These are phyloP conservation scores for Aphidius gifuensis DNA, from an alignment of 1,140 invertebrate species.

Conservation along the genomic window DNA sequence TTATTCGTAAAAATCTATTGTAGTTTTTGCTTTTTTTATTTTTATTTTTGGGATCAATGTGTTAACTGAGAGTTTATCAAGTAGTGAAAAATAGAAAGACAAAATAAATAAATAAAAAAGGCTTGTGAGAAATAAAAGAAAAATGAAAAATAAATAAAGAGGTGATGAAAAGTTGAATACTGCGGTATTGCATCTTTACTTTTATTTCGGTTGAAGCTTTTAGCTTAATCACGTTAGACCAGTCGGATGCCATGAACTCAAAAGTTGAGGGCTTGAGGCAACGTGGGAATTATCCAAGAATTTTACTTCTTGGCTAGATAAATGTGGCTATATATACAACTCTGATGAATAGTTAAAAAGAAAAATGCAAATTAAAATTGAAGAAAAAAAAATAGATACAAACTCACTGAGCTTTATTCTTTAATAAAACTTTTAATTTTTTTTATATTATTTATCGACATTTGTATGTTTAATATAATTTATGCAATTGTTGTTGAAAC, in stretches of 20 bases:
- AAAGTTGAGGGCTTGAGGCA: constrained; percentile 5
- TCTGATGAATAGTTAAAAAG: neutral
- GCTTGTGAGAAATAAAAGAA: constrained; percentile 3
- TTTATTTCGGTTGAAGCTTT: constrained; percentile 29
- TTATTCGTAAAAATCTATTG: too few species aligned
- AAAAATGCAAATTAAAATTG: neutral
- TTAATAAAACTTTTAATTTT: constrained; percentile 19
- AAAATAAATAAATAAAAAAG: constrained; percentile 15
- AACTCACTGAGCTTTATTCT: neutral
- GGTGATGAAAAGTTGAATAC: neutral
- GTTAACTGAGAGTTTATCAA: too few species aligned
- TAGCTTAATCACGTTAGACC: constrained; percentile 34
- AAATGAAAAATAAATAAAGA: constrained; percentile 12
- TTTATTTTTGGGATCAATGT: too few species aligned
- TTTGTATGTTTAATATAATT: constrained; percentile 1
- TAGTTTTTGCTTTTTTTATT: too few species aligned
- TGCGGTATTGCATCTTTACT: constrained; percentile 13
- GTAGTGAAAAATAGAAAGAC: neutral
- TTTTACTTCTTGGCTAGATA: constrained; percentile 25
- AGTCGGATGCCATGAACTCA: constrained; percentile 21
- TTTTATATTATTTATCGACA: neutral
- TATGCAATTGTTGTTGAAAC: too few species aligned
- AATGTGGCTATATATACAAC: constrained; percentile 16
- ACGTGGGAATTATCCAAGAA: constrained; percentile 33
- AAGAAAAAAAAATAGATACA: too few species aligned